These are phyloP conservation scores for Drosophila dives DNA, from an alignment of 2,888 invertebrate species.

Conservation along the genomic window DNA sequence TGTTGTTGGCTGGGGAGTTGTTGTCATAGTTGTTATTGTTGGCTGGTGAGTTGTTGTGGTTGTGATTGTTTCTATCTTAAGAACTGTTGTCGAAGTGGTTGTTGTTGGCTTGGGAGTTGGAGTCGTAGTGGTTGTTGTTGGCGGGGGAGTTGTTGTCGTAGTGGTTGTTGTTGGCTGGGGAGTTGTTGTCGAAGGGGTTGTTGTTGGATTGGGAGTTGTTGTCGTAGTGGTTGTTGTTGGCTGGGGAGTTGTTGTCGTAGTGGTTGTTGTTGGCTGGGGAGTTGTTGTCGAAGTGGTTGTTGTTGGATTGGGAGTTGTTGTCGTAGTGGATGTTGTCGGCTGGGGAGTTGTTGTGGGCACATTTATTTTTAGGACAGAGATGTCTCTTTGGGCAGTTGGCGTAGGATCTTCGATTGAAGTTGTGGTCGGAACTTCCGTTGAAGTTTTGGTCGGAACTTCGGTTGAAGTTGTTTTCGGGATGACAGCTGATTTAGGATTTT, in stretches of 20 bases:
- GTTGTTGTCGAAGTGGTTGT: constrained; percentile 6
- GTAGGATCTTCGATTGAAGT: background rate
- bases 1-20: background rate
- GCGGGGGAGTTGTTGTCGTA: no score
- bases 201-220: background rate
- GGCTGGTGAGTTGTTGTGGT: background rate
- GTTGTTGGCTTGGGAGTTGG: constrained; percentile 2
- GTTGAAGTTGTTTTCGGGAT: constrained; percentile 17
- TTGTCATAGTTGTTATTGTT: background rate
- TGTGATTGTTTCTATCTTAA: background rate
- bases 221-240: background rate
- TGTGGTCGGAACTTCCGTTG: background rate
- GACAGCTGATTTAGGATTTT: constrained; percentile 10
- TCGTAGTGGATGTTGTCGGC: background rate
- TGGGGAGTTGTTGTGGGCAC: no score
- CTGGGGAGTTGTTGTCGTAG: background rate
- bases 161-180: constrained; percentile 1
- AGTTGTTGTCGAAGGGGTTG: background rate
- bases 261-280: background rate
- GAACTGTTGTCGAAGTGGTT: background rate
- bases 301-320: background rate
- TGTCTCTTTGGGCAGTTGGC: no score
- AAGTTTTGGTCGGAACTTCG: no score
- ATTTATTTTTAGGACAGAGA: no score
- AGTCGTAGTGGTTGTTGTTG: background rate